phyloP scores from a whole-genome alignment of 2,113 vertebrate species.

The Glareola pratincola region DNA sequence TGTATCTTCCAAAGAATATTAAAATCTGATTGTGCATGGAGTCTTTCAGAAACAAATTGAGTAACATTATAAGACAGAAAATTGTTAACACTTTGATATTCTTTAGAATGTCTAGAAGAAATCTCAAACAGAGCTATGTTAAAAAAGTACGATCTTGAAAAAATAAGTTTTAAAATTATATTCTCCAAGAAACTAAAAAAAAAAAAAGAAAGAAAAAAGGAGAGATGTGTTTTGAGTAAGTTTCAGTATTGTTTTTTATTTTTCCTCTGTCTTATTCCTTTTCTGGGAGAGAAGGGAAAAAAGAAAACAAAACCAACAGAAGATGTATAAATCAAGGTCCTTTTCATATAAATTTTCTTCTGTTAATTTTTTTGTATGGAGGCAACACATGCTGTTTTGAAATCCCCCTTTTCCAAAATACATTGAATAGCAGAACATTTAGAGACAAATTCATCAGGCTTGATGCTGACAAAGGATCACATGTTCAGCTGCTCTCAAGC shows the following conservation, averaged over 20 bases:
- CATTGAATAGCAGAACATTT: fast-evolving
- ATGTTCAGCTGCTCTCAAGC: not conserved
- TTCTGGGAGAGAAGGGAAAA: not conserved
- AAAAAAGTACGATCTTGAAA: not conserved
- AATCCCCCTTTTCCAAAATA: not conserved
- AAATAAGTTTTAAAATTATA: fast-evolving
- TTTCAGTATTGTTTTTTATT: not conserved
- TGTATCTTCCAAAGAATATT: not conserved
- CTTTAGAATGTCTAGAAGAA: not conserved
- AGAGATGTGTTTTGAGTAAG: fast-evolving
- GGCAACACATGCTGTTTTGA: not conserved
- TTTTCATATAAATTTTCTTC: not conserved
- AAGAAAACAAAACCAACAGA: not conserved
- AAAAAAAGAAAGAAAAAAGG: not conserved
- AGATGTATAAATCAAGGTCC: not conserved
- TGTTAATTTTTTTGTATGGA: not conserved
- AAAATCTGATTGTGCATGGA: not conserved
- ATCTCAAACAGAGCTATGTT: not conserved
- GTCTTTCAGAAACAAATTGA: not conserved
- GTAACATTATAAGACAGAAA: not conserved
- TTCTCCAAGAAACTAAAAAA: not conserved
- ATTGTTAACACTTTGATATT: not conserved
- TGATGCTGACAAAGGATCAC: not conserved
- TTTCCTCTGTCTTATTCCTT: not conserved
- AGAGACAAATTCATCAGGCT: not conserved